phyloP scores from a whole-genome alignment of 2,888 invertebrate genomes.

The Latrodectus hesperus region DNA sequence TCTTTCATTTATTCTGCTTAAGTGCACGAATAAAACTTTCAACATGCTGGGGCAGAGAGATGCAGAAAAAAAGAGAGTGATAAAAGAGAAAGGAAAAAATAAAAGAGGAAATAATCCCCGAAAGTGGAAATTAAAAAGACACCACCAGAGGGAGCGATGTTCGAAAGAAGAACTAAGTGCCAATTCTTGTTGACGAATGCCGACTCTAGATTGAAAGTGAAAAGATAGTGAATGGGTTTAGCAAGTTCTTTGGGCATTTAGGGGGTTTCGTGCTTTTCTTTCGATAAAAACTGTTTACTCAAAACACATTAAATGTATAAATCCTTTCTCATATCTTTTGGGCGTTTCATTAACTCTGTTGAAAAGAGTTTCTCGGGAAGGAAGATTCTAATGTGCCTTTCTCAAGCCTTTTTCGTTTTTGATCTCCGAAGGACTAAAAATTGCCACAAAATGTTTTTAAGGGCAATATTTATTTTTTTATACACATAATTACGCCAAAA shows the following conservation, averaged over 20 bases:
- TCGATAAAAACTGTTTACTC: constrained; percentile 25
- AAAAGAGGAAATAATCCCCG: constrained; percentile 31
- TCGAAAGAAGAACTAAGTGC: constrained; percentile 46
- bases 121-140: constrained; percentile 64
- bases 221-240: constrained; percentile 38
- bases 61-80: constrained; percentile 4
- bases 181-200: constrained; percentile 65
- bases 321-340: constrained; percentile 17
- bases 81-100: not conserved
- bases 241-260: constrained; percentile 32
- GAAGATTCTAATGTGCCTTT: not conserved
- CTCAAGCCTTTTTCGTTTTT: no score
- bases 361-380: not conserved
- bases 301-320: constrained; percentile 28
- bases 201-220: constrained; percentile 11
- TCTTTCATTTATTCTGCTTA: constrained; percentile 62
- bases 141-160: constrained; percentile 21
- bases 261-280: constrained; percentile 6
- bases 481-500: no score
- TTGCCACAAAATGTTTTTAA: no score
- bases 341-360: not conserved
- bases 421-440: no score
- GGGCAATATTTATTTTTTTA: no score
- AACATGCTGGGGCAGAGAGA: not conserved
- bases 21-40: constrained; percentile 51